Base-by-base conservation (phyloP, 2,113 vertebrate species). In the Sebastes schlegelii region DNA sequence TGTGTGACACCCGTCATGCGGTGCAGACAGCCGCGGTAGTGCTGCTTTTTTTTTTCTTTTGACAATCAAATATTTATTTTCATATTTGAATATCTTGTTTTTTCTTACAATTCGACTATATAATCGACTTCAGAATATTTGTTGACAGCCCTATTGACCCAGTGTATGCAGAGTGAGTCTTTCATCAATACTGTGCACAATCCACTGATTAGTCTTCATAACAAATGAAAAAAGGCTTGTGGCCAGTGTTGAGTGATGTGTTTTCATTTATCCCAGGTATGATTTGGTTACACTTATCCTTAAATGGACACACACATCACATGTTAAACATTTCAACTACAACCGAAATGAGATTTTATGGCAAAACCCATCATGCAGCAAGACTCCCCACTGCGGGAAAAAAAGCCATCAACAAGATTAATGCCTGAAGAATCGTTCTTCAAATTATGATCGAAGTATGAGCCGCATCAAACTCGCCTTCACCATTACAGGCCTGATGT, bases 361-460 rank as follows among this genome's bases (percentile, higher is more conserved):
- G 46, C 17, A 45, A 62, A 66, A 9, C 34, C 16, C 60, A 73
- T 73, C 40, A 48, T 42, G 68, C 63, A 74, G 54, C 49, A 45
- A 48, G 40, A 57, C n/a, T 65, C 54, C 45, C 11, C 8, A 34
- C 43, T 26, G 45, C 0, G 2, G 26, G 8, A 6, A 12, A n/a
- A 34, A 45, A 48, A 62, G 17, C 9, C 16, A 74, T 63, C 43
- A 75, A 43, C 51, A 61, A 54, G 57, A 74, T 68, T 58, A 68
- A 73, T 40, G 13, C 8, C 55, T 57, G 1, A 49, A 42, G 5
- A 60, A 71, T 6, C 58, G 40, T 62, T 77, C 2, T 19, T 23
- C 12, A 52, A 71, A 19, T 49, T 17, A 55, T 70, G 57, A 62
- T 26, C 12, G 6, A 66, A 51, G 26, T 58, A 13, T 70, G 40